These are phyloP conservation scores for Drosophila pandora DNA, from an alignment of 1,140 invertebrate species.

Conservation along the genomic window DNA sequence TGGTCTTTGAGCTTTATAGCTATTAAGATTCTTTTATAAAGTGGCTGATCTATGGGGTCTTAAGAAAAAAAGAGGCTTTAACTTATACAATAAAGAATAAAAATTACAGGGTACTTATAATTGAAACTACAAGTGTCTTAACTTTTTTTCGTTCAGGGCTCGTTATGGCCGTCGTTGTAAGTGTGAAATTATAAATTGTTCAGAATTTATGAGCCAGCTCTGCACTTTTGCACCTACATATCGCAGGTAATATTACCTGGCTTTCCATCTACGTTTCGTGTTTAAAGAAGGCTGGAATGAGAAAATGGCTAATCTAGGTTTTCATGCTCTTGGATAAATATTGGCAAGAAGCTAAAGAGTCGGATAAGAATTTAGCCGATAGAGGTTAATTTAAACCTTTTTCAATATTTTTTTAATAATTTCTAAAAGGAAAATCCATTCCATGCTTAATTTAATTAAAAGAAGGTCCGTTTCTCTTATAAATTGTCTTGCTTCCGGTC, in stretches of 20 bases:
- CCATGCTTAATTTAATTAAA: slow-evolving; percentile 63
- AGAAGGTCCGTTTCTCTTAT: slow-evolving; percentile 42
- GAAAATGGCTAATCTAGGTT: not conserved
- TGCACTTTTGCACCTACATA: slow-evolving; percentile 32
- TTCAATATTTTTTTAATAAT: no score
- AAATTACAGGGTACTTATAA: not conserved
- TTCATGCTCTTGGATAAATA: not conserved
- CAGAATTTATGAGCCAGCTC: slow-evolving; percentile 71
- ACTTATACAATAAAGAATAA: no score
- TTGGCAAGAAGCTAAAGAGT: not conserved
- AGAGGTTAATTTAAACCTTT: no score
- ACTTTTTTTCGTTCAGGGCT: slow-evolving; percentile 13
- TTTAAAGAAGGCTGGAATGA: not conserved
- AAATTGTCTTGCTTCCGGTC: slow-evolving; percentile 68
- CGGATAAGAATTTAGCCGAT: not conserved
- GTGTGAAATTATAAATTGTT: slow-evolving; percentile 78
- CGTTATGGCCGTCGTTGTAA: slow-evolving; percentile 57
- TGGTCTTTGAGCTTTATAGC: no score
- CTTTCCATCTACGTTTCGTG: not conserved
- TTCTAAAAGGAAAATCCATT: no score
- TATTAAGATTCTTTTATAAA: no score
- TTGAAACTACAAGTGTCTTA: not conserved
- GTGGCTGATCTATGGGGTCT: no score
- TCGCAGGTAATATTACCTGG: slow-evolving; percentile 43
- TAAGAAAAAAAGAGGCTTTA: no score